These are phyloP conservation scores for Tiliqua scincoides DNA, from an alignment of 2,113 vertebrate species.

Conservation along the genomic window DNA sequence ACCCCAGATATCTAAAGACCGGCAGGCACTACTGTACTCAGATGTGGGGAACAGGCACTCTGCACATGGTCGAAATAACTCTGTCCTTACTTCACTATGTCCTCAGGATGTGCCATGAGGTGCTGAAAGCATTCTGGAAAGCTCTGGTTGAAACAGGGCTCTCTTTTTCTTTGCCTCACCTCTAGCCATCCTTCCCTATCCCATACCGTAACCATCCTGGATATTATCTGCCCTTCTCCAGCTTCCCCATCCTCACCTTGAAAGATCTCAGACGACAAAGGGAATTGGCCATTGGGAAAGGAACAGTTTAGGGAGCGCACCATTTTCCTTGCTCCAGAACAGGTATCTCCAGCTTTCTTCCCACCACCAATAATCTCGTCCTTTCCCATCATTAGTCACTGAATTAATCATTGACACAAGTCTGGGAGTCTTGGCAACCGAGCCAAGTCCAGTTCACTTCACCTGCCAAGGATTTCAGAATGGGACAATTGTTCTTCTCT, in stretches of 20 bases:
- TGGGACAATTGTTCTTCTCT: background rate
- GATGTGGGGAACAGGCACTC: background rate
- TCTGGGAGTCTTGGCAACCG: conserved; percentile 30
- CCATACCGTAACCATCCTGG: no score
- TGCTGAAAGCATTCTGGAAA: background rate
- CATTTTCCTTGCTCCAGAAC: conserved; percentile 80
- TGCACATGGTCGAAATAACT: background rate
- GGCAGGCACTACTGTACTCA: background rate
- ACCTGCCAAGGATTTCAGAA: background rate
- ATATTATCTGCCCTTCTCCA: background rate
- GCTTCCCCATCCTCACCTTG: conserved; percentile 73
- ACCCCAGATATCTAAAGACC: background rate
- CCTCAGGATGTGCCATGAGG: accelerated
- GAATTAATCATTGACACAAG: conserved; percentile 56
- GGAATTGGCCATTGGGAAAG: conserved; percentile 84
- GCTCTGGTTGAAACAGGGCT: background rate
- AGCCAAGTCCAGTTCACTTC: conserved; percentile 44
- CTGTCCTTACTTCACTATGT: background rate
- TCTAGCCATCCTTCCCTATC: background rate
- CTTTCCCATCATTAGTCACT: conserved; percentile 15
- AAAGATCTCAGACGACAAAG: conserved; percentile 84
- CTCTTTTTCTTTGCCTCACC: background rate
- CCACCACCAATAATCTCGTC: background rate
- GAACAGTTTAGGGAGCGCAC: conserved; percentile 83
- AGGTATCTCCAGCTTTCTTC: conserved; percentile 77